Conservation (phyloP, 1,140 invertebrate species). For the Diuraphis noxia region DNA sequence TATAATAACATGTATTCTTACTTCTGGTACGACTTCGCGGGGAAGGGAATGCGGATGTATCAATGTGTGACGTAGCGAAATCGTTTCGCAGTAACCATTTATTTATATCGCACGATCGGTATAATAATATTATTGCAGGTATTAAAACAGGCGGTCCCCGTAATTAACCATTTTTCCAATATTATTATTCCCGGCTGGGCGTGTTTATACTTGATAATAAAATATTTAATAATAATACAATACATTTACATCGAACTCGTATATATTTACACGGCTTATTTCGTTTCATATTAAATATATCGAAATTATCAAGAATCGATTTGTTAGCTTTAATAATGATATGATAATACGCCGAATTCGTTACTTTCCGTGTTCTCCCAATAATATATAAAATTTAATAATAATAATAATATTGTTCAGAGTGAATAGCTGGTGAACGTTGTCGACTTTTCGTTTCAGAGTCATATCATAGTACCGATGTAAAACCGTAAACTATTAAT, state of each 20-base stretch:
- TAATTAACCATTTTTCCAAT: background rate
- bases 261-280: no score
- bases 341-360: background rate
- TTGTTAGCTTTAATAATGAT: background rate
- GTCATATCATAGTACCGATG: no score
- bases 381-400: no score
- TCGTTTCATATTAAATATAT: background rate
- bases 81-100: background rate
- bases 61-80: conserved; percentile 1
- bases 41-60: conserved; percentile 1
- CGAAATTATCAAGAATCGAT: background rate
- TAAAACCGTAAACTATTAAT: background rate
- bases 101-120: background rate
- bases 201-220: background rate
- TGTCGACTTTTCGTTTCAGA: background rate
- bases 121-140: background rate
- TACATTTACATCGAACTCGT: no score
- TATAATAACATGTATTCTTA: background rate
- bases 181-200: background rate
- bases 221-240: no score
- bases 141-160: background rate
- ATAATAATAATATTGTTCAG: background rate
- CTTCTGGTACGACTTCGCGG: background rate
- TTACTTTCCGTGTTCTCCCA: background rate
- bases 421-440: background rate